phyloP scores from a whole-genome alignment of 2,888 invertebrate genomes.

The Heterodera filipjevi region DNA sequence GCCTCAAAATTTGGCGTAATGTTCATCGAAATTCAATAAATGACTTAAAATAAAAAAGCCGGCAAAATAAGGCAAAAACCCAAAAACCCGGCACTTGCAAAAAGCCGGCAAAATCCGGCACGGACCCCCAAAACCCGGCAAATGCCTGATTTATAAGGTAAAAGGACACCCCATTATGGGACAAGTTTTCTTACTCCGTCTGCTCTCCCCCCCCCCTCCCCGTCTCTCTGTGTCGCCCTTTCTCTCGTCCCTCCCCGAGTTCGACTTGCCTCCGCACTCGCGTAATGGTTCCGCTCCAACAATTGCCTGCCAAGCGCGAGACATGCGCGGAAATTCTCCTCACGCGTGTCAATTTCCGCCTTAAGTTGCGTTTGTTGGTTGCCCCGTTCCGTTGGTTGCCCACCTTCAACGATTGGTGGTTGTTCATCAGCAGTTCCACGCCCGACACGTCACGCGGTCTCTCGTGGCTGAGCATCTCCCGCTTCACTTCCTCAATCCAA shows the following conservation, averaged over 20 bases:
- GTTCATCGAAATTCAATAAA: too few relatives aligned
- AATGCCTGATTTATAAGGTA: too few relatives aligned
- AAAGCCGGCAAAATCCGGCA: too few relatives aligned
- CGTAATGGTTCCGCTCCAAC: slow-evolving; percentile 86
- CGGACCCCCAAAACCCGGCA: too few relatives aligned
- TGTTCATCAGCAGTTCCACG: slow-evolving; percentile 98
- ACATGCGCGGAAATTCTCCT: slow-evolving; percentile 94
- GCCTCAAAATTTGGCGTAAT: too few relatives aligned
- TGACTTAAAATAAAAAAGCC: too few relatives aligned
- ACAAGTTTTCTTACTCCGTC: too few relatives aligned
- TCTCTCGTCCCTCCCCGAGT: neutral
- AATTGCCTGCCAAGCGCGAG: slow-evolving; percentile 93
- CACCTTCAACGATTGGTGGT: slow-evolving; percentile 80
- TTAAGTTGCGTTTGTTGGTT: slow-evolving; percentile 85
- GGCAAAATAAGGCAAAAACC: too few relatives aligned
- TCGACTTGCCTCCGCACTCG: slow-evolving; percentile 72
- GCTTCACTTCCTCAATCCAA: slow-evolving; percentile 98
- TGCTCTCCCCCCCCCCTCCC: neutral
- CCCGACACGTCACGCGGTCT: slow-evolving; percentile 84
- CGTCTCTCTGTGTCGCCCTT: neutral
- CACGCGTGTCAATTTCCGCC: slow-evolving; percentile 96
- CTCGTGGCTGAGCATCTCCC: slow-evolving; percentile 98
- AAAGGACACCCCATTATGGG: too few relatives aligned
- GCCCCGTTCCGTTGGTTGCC: slow-evolving; percentile 72
- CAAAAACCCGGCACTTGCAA: too few relatives aligned